These are phyloP conservation scores for Himantopus leucocephalus DNA, from an alignment of 2,113 vertebrate species.

Conservation along the genomic window DNA sequence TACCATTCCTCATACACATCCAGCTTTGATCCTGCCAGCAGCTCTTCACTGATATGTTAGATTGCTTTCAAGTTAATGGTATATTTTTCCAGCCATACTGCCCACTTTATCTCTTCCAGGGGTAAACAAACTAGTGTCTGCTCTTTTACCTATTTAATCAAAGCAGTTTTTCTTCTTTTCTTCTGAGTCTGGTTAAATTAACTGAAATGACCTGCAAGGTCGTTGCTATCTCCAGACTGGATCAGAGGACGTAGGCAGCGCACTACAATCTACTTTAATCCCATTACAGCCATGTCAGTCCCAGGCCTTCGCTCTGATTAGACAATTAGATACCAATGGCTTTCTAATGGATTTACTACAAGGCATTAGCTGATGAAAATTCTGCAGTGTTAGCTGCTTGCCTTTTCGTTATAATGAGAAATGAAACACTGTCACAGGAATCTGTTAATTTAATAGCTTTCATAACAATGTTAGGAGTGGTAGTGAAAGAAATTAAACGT, in stretches of 20 bases:
- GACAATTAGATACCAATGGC: slow-evolving; percentile 74
- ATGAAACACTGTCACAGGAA: slow-evolving; percentile 39
- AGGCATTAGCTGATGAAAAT: slow-evolving; percentile 71
- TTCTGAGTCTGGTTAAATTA: not conserved
- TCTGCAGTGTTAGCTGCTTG: slow-evolving; percentile 45
- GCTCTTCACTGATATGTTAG: not conserved
- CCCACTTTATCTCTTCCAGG: not conserved
- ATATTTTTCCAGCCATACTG: not conserved
- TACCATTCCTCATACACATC: not conserved
- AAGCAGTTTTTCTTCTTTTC: not conserved
- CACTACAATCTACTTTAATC: slow-evolving; percentile 66
- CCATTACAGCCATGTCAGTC: slow-evolving; percentile 70
- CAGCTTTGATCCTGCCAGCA: not conserved
- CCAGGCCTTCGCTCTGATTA: slow-evolving; percentile 64
- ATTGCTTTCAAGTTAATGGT: not conserved
- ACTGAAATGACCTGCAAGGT: slow-evolving; percentile 54
- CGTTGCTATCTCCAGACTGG: slow-evolving; percentile 21
- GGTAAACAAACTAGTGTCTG: slow-evolving; percentile 5
- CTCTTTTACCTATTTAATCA: slow-evolving; percentile 39
- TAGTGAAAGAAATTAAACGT: slow-evolving; percentile 43
- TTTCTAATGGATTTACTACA: slow-evolving; percentile 75
- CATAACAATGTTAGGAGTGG: slow-evolving; percentile 6
- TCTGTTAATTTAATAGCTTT: slow-evolving; percentile 60
- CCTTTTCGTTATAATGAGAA: slow-evolving; percentile 12
- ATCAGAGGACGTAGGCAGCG: slow-evolving; percentile 16